Conservation (phyloP, 2,797 vertebrate genomes). For the Anguilla anguilla region DNA sequence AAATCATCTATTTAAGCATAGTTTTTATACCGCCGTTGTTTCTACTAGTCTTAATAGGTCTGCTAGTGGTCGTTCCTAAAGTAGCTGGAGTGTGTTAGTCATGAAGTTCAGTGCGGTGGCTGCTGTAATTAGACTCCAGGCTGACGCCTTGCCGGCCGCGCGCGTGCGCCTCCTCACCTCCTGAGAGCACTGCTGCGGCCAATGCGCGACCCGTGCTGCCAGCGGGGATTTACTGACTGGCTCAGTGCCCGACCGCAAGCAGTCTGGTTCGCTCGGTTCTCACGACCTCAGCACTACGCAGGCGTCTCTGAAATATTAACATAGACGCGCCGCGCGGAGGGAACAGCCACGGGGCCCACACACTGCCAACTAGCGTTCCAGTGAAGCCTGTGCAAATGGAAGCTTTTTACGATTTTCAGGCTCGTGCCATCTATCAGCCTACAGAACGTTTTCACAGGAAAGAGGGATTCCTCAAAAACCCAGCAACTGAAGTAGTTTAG, state of each 20-base stretch:
- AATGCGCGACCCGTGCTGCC: slow-evolving; percentile 66
- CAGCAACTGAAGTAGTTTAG: slow-evolving; percentile 36
- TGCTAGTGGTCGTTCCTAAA: neutral
- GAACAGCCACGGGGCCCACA: slow-evolving; percentile 69
- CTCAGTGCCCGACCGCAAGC: slow-evolving; percentile 80
- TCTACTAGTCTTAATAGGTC: neutral
- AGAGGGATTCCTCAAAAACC: slow-evolving; percentile 44
- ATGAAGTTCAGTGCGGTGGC: slow-evolving; percentile 42
- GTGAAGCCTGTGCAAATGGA: slow-evolving; percentile 55
- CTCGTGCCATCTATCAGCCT: neutral
- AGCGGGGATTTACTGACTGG: slow-evolving; percentile 82
- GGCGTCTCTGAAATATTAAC: slow-evolving; percentile 77
- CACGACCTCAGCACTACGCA: slow-evolving; percentile 84
- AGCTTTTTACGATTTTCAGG: slow-evolving; percentile 40
- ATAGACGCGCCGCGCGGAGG: slow-evolving; percentile 69
- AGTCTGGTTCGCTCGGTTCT: slow-evolving; percentile 82
- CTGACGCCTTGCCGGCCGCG: slow-evolving; percentile 63
- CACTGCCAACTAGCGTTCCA: slow-evolving; percentile 71
- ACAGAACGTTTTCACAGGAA: neutral
- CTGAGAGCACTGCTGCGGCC: slow-evolving; percentile 56
- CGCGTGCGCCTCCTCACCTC: slow-evolving; percentile 72
- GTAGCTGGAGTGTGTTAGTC: slow-evolving; percentile 19
- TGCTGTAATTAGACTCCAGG: slow-evolving; percentile 55
- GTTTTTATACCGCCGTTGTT: neutral
- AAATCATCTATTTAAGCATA: no score